phyloP scores from a whole-genome alignment of 2,113 vertebrate genomes.

The Vulpes ferrilata region DNA sequence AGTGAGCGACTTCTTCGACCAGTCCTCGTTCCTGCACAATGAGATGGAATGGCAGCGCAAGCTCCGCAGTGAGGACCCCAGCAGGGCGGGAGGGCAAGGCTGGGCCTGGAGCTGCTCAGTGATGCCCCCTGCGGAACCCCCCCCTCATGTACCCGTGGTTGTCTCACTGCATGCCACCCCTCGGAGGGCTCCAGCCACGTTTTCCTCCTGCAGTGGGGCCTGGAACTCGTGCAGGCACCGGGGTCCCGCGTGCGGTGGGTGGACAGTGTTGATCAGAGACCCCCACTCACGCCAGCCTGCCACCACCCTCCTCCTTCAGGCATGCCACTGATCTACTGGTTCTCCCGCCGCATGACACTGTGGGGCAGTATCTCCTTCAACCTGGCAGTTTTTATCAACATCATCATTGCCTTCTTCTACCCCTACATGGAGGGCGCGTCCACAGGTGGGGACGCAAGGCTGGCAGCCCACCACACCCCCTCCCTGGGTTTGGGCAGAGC shows the following conservation, averaged over 20 bases:
- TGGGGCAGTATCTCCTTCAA: conserved; percentile 99
- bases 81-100: rapidly evolving
- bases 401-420: conserved; percentile 99
- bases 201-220: not conserved
- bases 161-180: too few species aligned
- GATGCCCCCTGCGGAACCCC: rapidly evolving
- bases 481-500: not conserved
- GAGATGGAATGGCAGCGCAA: conserved; percentile 99
- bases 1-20: conserved; percentile 98
- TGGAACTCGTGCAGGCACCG: not conserved
- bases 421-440: conserved; percentile 94
- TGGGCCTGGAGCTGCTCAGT: not conserved
- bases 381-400: conserved; percentile 98
- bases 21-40: conserved; percentile 96
- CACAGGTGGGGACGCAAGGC: conserved; percentile 85
- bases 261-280: too few species aligned
- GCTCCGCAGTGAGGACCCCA: conserved; percentile 92
- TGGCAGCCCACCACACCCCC: too few species aligned
- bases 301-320: conserved; percentile 86
- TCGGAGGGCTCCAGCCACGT: rapidly evolving
- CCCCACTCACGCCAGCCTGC: not conserved
- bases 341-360: conserved; percentile 97
- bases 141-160: not conserved
- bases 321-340: conserved; percentile 98
- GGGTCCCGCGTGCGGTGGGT: rapidly evolving